phyloP scores from a whole-genome alignment of 2,888 invertebrate species.

The Polymixis lichenea region DNA sequence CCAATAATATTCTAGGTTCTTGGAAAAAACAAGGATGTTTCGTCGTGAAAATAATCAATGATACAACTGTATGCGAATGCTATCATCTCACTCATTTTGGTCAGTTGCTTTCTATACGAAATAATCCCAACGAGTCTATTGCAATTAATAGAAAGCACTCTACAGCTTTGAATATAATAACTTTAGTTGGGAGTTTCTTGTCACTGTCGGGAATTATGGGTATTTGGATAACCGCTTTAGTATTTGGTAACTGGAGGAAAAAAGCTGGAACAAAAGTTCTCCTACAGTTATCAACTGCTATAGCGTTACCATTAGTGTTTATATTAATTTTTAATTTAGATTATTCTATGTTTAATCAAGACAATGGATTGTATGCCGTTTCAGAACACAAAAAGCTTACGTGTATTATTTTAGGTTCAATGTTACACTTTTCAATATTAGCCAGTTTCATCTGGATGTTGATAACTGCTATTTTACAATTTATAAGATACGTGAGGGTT shows the following conservation, averaged over 20 bases:
- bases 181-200: constrained; percentile 90
- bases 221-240: constrained; percentile 90
- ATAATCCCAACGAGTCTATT: constrained; percentile 43
- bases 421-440: constrained; percentile 92
- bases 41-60: constrained; percentile 74
- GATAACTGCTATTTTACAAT: constrained; percentile 92
- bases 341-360: constrained; percentile 73
- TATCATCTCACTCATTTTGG: constrained; percentile 92
- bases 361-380: constrained; percentile 70
- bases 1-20: constrained; percentile 75
- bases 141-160: constrained; percentile 75
- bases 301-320: constrained; percentile 90
- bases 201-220: constrained; percentile 91
- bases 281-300: constrained; percentile 91
- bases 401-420: constrained; percentile 91
- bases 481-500: constrained; percentile 92
- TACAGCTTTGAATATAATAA: constrained; percentile 89
- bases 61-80: constrained; percentile 85
- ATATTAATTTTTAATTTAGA: constrained; percentile 83
- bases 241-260: constrained; percentile 91
- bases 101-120: constrained; percentile 84
- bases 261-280: constrained; percentile 92
- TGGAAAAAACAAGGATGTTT: constrained; percentile 91
- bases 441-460: constrained; percentile 94
- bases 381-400: constrained; percentile 73